Base-by-base conservation (phyloP, 2,888 invertebrate species). In the Notodonta dromedarius region DNA sequence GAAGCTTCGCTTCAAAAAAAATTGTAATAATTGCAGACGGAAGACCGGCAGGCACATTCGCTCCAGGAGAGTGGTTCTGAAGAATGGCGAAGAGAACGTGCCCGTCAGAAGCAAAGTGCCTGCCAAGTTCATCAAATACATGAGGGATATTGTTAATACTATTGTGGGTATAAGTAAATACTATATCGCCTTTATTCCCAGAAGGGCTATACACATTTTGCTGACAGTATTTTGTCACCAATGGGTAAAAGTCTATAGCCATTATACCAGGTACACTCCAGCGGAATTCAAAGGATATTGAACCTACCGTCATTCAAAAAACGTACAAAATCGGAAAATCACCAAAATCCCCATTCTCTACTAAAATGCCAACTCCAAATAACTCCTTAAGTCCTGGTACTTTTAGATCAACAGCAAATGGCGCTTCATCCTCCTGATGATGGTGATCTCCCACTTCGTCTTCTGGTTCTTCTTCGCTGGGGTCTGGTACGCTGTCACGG, bases 391-490 rank as follows among this genome's bases (percentile, higher is more conserved):
- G 5, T 46, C 46, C 13, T 46, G 46, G 46, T 46, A 46, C 0
- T 61, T 58, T 6, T 80, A 94, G 85, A 95, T 97, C 35, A 96
- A 97, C 86, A 94, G 96, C 73, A 94, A 95, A 83, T 97, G 97
- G 97, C 93, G 96, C 9, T 96, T 95, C 91, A 95, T 96, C 0
- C 85, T 96, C 0, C 77, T 96, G 1, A 85, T 96, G 16, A 95
- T 97, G 84, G 90, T 95, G 48, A 76, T 94, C 8, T 93, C 94
- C 0, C 96, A 96, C 83, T 94, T 96, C 72, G 76, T 95, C 12
- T 96, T 96, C 82, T 98, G 98, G 98, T 87, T 97, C 32, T 76
- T 96, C 12, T 98, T 98, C 82, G 97, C 96, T 0, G 93, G 95
- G 9, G 94, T 97, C 68, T 98, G 97, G 96, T 97, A 96, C 91